A percentile compares a stretch with the other conserved stretches of the same genome.
phyloP scores from a whole-genome alignment of 2,888 invertebrate species.

The Cremastobaeus sp. region DNA sequence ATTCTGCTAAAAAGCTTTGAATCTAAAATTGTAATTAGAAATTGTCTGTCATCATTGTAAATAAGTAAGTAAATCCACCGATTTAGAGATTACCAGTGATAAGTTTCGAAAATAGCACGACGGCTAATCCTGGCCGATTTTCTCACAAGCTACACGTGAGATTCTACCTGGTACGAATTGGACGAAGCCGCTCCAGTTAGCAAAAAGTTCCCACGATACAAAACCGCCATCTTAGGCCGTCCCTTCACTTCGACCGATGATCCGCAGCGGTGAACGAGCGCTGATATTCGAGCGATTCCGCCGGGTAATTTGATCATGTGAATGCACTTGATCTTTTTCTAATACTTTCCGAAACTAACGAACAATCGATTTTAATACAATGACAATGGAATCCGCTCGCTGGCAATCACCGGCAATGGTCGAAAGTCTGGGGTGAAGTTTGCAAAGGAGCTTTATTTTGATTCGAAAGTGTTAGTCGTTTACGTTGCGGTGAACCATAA shows the following conservation, averaged over 20 bases:
- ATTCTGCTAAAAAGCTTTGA: too few relatives aligned
- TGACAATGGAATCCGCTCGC: constrained; percentile 13
- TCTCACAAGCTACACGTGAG: constrained; percentile 68
- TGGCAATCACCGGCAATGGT: too few relatives aligned
- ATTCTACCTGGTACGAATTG: constrained; percentile 72
- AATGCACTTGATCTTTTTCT: constrained; percentile 38
- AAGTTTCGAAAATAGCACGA: constrained; percentile 49
- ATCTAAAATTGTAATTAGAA: too few relatives aligned
- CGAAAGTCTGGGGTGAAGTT: background rate
- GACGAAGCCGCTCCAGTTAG: constrained; percentile 75
- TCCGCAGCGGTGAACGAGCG: constrained; percentile 21
- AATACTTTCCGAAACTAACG: constrained; percentile 21
- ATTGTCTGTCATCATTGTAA: too few relatives aligned
- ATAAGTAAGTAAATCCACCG: too few relatives aligned
- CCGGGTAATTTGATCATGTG: constrained; percentile 39
- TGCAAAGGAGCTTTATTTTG: constrained; percentile 14
- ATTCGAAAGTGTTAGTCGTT: constrained; percentile 25
- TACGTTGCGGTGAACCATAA: constrained; percentile 13
- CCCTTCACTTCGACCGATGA: constrained; percentile 43
- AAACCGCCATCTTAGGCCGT: constrained; percentile 68
- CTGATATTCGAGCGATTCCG: constrained; percentile 28
- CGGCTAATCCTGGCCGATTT: constrained; percentile 68
- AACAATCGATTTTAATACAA: background rate
- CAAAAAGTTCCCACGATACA: constrained; percentile 77
- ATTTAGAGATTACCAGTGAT: constrained; percentile 42